Base-by-base conservation (phyloP, 1,140 invertebrate species). In the Teleogryllus occipitalis region DNA sequence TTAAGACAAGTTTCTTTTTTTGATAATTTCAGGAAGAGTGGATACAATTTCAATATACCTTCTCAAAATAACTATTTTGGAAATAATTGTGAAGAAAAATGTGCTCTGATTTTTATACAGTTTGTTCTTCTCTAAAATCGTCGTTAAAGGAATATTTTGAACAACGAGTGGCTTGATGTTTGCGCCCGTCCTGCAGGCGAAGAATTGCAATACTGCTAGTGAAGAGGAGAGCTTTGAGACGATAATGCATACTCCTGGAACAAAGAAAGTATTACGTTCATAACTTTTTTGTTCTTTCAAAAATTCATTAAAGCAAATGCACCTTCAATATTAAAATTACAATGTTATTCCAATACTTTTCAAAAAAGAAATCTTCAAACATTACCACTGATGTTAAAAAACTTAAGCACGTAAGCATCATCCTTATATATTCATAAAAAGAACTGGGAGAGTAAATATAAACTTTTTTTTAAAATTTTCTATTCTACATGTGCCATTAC, bases 51-150 rank as follows among this genome's bases (percentile, higher is more conserved):
- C 75, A 75, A 47, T 39, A 75, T 54, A 15, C 27, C 47, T 65
- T 8, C 65, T 47, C 22, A 78, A 14, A 18, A 21, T 22, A 39
- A 27, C 18, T 21, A 27, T 65, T 49, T 7, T 18, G 8, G 22
- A 0, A 18, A 8, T 10, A 21, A 48, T 22, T 15, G 22, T 21
- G n/a, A 21, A 78, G 8, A 48, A 15, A 65, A 78, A 7, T 1
- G 77, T 65, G 54, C 18, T 18, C 18, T 49, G 18, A 65, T 14
- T 12, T 21, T 12, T 54, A 72, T 15, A 49, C 18, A 15, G 7
- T 18, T 15, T n/a, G 72, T 18, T 7, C 47, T 65, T 65, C 75
- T 75, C 75, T 75, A 21, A 75, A 75, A 21, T 75, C 75, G 75
- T 75, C 48, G 21, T 3, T 72, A 21, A 78, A 72, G 14, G 77